phyloP scores from a whole-genome alignment of 2,113 vertebrate genomes.

The Microtus ochrogaster region DNA sequence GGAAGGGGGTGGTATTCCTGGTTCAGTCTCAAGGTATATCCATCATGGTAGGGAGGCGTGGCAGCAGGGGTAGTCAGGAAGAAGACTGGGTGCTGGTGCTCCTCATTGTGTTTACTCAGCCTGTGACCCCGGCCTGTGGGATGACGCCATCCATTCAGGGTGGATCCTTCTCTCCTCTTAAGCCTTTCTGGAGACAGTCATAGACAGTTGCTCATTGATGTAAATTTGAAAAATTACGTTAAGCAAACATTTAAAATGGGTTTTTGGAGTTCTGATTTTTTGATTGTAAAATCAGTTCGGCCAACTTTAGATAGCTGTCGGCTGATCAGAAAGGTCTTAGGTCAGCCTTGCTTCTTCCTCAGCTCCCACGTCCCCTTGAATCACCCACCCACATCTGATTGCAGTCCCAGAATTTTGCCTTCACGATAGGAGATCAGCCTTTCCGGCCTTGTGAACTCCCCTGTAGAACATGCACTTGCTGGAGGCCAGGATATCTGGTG shows the following conservation, averaged over 20 bases:
- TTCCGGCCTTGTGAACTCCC: not conserved
- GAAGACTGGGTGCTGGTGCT: not conserved
- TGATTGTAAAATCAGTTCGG: not conserved
- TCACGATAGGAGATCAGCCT: not conserved
- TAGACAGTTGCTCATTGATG: not conserved
- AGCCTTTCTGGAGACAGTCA: not conserved
- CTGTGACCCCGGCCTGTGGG: no score
- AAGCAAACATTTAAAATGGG: not conserved
- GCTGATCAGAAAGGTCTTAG: fast-evolving
- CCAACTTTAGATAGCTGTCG: not conserved
- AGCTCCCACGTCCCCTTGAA: not conserved
- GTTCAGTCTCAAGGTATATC: no score
- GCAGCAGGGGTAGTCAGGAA: not conserved
- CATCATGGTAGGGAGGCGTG: not conserved
- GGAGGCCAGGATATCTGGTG: not conserved
- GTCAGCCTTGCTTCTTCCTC: fast-evolving
- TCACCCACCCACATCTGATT: not conserved
- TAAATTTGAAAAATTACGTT: not conserved
- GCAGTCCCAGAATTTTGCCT: not conserved
- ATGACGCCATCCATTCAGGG: not conserved
- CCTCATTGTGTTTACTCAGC: fast-evolving
- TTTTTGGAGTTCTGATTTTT: not conserved
- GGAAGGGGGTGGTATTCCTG: not conserved
- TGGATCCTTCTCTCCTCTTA: not conserved
- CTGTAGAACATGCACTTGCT: not conserved